Evolutionary conservation across 2,797 vertebrate species (phyloP).

Genomic region (Enteromius afrohamiltoni): DNA sequence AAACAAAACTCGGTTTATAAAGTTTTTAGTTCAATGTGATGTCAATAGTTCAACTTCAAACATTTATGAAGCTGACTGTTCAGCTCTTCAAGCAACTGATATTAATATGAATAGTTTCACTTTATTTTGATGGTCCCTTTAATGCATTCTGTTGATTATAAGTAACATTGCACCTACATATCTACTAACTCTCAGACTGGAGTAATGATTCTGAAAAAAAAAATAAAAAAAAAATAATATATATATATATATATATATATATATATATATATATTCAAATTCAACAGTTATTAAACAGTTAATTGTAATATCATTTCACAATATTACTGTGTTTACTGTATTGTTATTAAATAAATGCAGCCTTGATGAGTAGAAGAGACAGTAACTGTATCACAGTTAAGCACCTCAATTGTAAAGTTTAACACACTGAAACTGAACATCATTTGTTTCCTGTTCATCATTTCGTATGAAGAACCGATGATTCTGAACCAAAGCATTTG

Average conservation of each 20-base stretch:
- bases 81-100: neutral
- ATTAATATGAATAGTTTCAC: neutral
- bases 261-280: neutral
- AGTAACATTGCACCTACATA: too few relatives aligned
- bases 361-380: neutral
- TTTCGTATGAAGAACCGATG: slow-evolving; percentile 32
- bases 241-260: neutral
- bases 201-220: neutral
- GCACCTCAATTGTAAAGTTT: neutral
- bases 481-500: slow-evolving; percentile 8
- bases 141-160: too few relatives aligned
- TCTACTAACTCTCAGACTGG: neutral
- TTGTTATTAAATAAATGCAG: neutral
- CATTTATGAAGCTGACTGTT: neutral
- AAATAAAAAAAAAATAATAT: too few relatives aligned
- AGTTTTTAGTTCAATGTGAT: neutral
- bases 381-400: neutral
- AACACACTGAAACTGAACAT: neutral
- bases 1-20: neutral
- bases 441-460: neutral
- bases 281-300: neutral
- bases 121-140: too few relatives aligned
- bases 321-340: neutral
- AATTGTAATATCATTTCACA: neutral
- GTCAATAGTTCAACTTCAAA: neutral